Evolutionary conservation across 2,888 invertebrate genomes (phyloP).

Genomic region (Alviniconcha strummeri): DNA sequence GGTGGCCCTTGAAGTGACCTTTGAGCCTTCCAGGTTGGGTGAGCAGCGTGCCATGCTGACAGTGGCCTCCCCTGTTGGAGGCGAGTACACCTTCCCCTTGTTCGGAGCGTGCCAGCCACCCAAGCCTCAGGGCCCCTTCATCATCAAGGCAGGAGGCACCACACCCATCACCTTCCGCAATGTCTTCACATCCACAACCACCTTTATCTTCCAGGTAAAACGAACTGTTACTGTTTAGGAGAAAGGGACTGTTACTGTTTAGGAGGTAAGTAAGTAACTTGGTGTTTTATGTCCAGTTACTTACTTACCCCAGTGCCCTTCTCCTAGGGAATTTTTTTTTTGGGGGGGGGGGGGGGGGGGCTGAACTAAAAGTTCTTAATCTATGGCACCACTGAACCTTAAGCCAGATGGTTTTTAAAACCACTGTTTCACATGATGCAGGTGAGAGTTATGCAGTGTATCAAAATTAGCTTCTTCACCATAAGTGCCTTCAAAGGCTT

Average conservation of each 20-base stretch:
- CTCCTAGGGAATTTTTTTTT: not conserved
- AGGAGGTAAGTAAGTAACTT: too few species aligned
- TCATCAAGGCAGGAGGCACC: conserved; percentile 72
- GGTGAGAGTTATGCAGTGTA: too few species aligned
- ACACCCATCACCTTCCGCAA: conserved; percentile 75
- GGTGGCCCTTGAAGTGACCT: conserved; percentile 71
- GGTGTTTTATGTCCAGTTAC: too few species aligned
- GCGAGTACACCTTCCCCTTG: conserved; percentile 74
- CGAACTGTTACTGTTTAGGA: not conserved
- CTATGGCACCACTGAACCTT: not conserved
- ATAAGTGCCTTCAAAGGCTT: too few species aligned
- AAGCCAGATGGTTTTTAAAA: not conserved
- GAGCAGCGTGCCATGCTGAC: conserved; percentile 68
- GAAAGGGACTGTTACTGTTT: too few species aligned
- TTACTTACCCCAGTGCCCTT: too few species aligned
- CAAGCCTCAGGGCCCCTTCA: conserved; percentile 76
- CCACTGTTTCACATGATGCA: not conserved
- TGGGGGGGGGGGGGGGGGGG: not conserved
- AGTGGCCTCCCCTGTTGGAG: conserved; percentile 68
- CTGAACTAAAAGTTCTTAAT: not conserved
- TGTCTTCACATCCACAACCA: conserved; percentile 73
- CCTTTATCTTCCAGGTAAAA: conserved; percentile 72
- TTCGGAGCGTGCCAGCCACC: conserved; percentile 75
- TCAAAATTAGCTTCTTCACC: too few species aligned
- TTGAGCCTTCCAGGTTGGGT: conserved; percentile 73